A percentile compares a stretch with the other conserved stretches of the same genome.
These are phyloP conservation scores for Zaprionus lineosus DNA, from an alignment of 2,888 invertebrate genomes.

Conservation along the genomic window DNA sequence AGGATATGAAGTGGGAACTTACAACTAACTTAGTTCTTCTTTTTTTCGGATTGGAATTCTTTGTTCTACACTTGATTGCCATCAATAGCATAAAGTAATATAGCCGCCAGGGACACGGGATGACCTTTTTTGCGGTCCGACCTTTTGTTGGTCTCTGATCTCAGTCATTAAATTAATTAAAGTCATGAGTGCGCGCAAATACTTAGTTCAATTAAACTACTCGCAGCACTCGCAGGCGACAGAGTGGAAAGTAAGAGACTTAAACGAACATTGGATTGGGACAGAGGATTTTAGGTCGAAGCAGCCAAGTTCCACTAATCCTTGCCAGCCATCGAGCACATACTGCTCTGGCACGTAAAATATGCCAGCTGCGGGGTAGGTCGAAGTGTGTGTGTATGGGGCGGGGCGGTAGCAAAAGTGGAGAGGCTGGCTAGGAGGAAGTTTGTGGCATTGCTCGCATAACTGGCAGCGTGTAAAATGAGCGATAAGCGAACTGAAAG, in stretches of 20 bases:
- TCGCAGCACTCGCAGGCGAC: too few relatives aligned
- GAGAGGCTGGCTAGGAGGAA: too few relatives aligned
- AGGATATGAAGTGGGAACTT: too few relatives aligned
- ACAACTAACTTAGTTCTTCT: too few relatives aligned
- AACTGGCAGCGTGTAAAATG: conserved; percentile 72
- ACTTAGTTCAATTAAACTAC: conserved; percentile 24
- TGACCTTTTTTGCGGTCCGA: too few relatives aligned
- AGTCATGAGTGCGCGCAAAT: conserved; percentile 4
- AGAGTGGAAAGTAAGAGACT: background rate
- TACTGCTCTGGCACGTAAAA: conserved; percentile 56
- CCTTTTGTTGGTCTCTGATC: conserved; percentile 41
- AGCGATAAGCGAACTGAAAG: conserved; percentile 67
- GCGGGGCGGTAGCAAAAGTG: too few relatives aligned
- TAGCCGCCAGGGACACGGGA: too few relatives aligned
- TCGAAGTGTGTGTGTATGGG: too few relatives aligned
- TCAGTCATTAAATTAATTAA: conserved; percentile 60
- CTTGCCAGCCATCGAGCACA: conserved; percentile 46
- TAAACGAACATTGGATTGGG: conserved; percentile 4
- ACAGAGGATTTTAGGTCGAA: background rate
- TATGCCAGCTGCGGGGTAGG: conserved; percentile 64
- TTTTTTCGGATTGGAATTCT: too few relatives aligned
- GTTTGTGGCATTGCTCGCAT: conserved; percentile 70
- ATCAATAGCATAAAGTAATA: too few relatives aligned
- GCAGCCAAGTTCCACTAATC: conserved; percentile 52
- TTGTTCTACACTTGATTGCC: too few relatives aligned